Evolutionary conservation across 2,113 vertebrate species (phyloP).

Genomic region (Pterophyllum scalare): DNA sequence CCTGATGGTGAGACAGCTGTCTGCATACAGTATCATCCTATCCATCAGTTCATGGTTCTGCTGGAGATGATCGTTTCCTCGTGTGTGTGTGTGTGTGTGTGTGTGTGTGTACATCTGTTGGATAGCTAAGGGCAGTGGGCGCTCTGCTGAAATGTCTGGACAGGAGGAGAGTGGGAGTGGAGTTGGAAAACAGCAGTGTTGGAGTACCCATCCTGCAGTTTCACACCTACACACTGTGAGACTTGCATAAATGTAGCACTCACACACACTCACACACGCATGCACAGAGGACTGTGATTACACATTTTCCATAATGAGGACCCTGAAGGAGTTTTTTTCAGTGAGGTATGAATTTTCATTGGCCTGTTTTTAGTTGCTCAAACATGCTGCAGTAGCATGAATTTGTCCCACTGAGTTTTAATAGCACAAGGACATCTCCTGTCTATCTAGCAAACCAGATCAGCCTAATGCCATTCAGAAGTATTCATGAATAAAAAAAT

Average conservation of each 20-base stretch:
- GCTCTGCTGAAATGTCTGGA: conserved; percentile 93
- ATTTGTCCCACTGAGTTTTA: conserved; percentile 3
- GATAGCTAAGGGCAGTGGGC: conserved; percentile 88
- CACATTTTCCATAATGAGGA: conserved; percentile 39
- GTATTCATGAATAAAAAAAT: conserved; percentile 32
- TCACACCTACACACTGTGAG: conserved; percentile 89
- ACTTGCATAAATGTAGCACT: conserved; percentile 21
- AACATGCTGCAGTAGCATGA: background rate
- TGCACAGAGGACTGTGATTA: conserved; percentile 12
- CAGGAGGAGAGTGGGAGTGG: conserved; percentile 90
- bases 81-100: background rate
- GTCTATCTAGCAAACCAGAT: background rate
- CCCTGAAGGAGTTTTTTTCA: conserved; percentile 33
- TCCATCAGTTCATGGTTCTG: conserved; percentile 15
- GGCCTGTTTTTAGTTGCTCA: background rate
- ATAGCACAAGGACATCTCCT: background rate
- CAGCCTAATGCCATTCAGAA: background rate
- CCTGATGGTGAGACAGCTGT: conserved; percentile 81
- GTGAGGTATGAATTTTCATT: conserved; percentile 3
- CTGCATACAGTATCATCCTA: conserved; percentile 4
- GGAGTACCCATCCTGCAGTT: conserved; percentile 91
- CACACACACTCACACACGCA: background rate
- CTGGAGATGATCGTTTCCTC: conserved; percentile 8
- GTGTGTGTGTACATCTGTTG: background rate
- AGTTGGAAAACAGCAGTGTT: conserved; percentile 89